Percentiles rank a stretch among this genome's conserved stretches.
Evolutionary conservation across 2,113 vertebrate species (phyloP).

Genomic region (Columbina picui): DNA sequence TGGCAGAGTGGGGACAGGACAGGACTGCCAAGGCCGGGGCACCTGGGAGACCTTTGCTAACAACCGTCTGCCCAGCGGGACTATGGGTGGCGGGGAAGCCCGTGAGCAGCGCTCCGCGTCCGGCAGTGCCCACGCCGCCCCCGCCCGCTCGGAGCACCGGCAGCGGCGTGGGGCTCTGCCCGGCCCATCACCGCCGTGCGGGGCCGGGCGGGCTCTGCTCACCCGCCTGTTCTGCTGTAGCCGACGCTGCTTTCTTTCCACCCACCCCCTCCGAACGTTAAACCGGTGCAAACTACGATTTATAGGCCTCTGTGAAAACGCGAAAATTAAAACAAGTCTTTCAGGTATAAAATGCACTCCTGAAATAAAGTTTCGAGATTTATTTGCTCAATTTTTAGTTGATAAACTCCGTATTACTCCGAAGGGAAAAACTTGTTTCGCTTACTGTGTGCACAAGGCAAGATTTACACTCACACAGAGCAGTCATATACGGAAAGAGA

Average conservation of each 20-base stretch:
- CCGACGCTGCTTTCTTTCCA: too few relatives aligned
- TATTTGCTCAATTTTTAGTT: conserved; percentile 35
- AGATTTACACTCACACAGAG: not conserved
- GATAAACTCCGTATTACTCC: conserved; percentile 39
- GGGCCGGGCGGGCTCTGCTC: not conserved
- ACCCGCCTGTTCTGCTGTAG: not conserved
- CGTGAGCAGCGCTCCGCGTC: not conserved
- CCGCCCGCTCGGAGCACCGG: not conserved
- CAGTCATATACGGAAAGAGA: not conserved
- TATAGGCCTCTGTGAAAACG: conserved; percentile 26
- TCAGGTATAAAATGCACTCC: not conserved
- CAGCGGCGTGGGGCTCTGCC: not conserved
- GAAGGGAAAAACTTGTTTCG: not conserved
- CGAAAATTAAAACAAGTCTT: conserved; percentile 40
- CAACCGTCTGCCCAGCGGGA: not conserved
- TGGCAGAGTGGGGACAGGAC: not conserved
- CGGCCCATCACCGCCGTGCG: not conserved
- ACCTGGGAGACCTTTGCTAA: not conserved
- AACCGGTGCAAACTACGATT: conserved; percentile 3
- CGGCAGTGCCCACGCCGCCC: not conserved
- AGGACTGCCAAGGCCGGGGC: not conserved
- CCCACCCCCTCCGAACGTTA: not conserved
- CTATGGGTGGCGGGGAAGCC: not conserved
- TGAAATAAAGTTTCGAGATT: conserved; percentile 4
- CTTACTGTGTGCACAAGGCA: not conserved